phyloP scores from a whole-genome alignment of 2,888 invertebrate species.

The Ornithoptera priamus region DNA sequence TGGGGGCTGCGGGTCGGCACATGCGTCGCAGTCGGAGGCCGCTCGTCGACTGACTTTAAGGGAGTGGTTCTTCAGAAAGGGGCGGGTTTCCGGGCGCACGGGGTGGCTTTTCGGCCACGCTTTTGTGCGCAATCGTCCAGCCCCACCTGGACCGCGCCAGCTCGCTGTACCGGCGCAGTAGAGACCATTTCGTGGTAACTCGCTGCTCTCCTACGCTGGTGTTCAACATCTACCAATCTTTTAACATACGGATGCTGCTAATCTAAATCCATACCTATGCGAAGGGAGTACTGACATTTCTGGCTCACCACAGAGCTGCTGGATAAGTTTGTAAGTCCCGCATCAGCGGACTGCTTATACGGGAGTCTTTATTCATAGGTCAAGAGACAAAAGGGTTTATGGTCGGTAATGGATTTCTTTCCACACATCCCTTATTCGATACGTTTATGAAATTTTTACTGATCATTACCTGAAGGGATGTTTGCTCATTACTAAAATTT shows the following conservation, averaged over 20 bases:
- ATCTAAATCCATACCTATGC: constrained; percentile 34
- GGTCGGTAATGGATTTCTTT: constrained; percentile 17
- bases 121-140: constrained; percentile 56
- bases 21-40: constrained; percentile 43
- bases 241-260: constrained; percentile 33
- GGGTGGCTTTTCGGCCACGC: constrained; percentile 69
- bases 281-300: constrained; percentile 29
- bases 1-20: constrained; percentile 32
- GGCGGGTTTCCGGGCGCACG: constrained; percentile 55
- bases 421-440: constrained; percentile 1
- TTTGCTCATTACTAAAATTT: too few relatives aligned
- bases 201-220: constrained; percentile 41
- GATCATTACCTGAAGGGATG: neutral
- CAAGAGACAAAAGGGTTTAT: constrained; percentile 31
- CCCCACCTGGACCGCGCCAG: constrained; percentile 45
- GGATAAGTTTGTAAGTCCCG: constrained; percentile 26
- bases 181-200: constrained; percentile 24
- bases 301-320: neutral
- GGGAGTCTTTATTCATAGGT: constrained; percentile 42
- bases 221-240: constrained; percentile 48
- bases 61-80: constrained; percentile 68
- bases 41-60: constrained; percentile 57
- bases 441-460: constrained; percentile 1
- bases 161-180: constrained; percentile 28
- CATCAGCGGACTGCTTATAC: constrained; percentile 35